Percentiles rank a stretch among this genome's conserved stretches.
phyloP scores from a whole-genome alignment of 2,888 invertebrate species.

The Pharmacophagus antenor region DNA sequence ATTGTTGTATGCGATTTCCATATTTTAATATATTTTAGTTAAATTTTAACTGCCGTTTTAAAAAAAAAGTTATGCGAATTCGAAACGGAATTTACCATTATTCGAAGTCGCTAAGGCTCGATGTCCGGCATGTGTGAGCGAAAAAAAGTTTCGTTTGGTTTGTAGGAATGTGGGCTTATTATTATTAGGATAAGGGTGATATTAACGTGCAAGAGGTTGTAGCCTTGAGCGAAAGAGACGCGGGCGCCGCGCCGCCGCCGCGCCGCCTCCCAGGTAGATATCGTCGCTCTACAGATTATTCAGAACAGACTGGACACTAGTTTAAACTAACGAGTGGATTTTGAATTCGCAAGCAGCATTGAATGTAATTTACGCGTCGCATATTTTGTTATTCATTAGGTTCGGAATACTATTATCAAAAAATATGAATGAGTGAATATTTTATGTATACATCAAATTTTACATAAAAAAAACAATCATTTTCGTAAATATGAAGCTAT shows the following conservation, averaged over 20 bases:
- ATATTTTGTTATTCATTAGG: no score
- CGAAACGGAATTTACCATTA: constrained; percentile 30
- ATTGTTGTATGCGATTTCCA: background rate
- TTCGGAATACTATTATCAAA: no score
- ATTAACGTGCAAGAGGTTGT: constrained; percentile 42
- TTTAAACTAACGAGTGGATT: constrained; percentile 17
- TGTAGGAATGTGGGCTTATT: constrained; percentile 35
- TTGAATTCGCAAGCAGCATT: constrained; percentile 29
- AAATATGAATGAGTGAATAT: no score
- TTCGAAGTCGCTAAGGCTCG: constrained; percentile 44
- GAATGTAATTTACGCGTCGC: no score
- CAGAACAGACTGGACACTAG: constrained; percentile 34
- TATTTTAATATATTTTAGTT: constrained; percentile 13
- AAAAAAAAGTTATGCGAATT: constrained; percentile 6
- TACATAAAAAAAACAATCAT: no score
- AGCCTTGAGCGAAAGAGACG: constrained; percentile 76
- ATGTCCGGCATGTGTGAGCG: constrained; percentile 49
- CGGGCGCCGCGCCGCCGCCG: constrained; percentile 50
- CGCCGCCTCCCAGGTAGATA: constrained; percentile 65
- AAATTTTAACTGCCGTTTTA: background rate
- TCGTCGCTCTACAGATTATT: constrained; percentile 50
- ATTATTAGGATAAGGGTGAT: constrained; percentile 39
- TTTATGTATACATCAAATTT: no score
- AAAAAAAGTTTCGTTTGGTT: constrained; percentile 38
- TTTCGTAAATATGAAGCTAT: no score